These are phyloP conservation scores for Tragopan temminckii DNA, from an alignment of 2,797 vertebrate species.

Conservation along the genomic window DNA sequence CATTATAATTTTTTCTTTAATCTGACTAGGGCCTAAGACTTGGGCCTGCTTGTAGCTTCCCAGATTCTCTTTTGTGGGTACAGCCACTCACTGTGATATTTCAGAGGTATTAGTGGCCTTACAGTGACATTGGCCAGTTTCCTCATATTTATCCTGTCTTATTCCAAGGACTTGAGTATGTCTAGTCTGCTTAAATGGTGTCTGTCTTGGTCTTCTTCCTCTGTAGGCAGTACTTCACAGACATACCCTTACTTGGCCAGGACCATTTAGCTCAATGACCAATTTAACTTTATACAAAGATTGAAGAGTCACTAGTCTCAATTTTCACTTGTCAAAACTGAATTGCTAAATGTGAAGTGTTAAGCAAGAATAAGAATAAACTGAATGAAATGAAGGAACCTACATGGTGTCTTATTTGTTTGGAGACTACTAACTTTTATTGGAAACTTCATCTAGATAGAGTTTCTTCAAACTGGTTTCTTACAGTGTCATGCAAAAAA, in stretches of 20 bases:
- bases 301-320: neutral
- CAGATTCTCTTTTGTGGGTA: neutral
- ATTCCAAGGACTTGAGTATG: neutral
- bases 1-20: constrained; percentile 7
- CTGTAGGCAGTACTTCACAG: neutral
- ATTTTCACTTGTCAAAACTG: neutral
- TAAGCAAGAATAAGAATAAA: neutral
- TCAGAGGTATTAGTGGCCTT: neutral
- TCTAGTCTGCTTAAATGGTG: neutral
- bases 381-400: neutral
- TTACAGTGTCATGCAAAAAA: neutral
- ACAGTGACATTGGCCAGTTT: neutral
- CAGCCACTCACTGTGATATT: neutral
- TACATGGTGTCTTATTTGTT: neutral
- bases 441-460: neutral
- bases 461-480: neutral
- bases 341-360: neutral
- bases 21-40: neutral
- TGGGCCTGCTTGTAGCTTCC: neutral
- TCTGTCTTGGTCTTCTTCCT: neutral
- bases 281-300: neutral
- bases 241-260: neutral
- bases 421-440: neutral
- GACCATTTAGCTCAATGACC: neutral
- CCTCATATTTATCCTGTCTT: neutral